Evolutionary conservation across 2,888 invertebrate species (phyloP).

Genomic region (Gibbula magus): DNA sequence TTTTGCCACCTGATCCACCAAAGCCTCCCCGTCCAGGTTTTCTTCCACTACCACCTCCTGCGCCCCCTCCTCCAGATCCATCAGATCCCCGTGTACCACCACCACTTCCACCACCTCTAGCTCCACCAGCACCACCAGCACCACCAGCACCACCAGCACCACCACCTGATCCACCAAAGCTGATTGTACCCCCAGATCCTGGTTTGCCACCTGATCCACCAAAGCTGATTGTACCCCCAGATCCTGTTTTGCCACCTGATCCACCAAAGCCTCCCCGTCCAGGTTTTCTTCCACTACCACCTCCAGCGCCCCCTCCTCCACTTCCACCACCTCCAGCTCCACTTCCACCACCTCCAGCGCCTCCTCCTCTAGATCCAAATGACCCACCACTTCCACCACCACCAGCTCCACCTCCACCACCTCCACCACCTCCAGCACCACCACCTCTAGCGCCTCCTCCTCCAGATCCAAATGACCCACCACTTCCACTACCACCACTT

Average conservation of each 20-base stretch:
- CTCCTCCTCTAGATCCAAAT: not conserved
- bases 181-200: not conserved
- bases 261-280: not conserved
- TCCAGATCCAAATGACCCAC: not conserved
- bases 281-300: not conserved
- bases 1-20: slow-evolving; percentile 8
- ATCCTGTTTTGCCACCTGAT: not conserved
- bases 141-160: not conserved
- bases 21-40: not conserved
- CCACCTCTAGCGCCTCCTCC: not conserved
- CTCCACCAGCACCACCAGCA: not conserved
- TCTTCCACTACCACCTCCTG: not conserved
- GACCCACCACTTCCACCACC: slow-evolving; percentile 3
- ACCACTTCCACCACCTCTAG: not conserved
- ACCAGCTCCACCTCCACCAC: slow-evolving; percentile 5
- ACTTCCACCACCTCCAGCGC: not conserved
- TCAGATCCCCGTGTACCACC: not conserved
- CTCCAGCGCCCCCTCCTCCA: not conserved
- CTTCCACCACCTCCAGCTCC: not conserved
- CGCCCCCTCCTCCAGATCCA: slow-evolving; percentile 20
- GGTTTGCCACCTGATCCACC: not conserved
- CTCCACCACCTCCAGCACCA: not conserved
- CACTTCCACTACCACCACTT: not conserved
- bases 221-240: not conserved
- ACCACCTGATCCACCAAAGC: not conserved